phyloP scores from a whole-genome alignment of 2,797 vertebrate species.

The Peromyscus nudipes region DNA sequence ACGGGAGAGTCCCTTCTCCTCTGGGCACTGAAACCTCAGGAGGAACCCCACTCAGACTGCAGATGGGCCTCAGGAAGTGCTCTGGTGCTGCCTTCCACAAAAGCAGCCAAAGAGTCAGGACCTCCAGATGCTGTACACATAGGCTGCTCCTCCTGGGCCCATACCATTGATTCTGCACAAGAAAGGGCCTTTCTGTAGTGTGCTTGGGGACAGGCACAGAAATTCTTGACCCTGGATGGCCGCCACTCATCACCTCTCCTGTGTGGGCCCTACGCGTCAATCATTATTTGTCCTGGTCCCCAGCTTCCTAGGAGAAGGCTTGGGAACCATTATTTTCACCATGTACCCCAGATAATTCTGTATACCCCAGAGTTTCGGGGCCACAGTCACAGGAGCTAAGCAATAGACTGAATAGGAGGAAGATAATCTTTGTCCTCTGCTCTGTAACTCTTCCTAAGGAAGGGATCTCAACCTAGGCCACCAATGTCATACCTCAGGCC shows the following conservation, averaged over 20 bases:
- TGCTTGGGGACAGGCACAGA: not conserved
- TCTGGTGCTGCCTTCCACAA: not conserved
- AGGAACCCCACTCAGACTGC: not conserved
- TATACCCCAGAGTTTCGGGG: not conserved
- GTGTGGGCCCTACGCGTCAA: rapidly evolving
- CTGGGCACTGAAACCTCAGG: not conserved
- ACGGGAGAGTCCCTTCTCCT: constrained; percentile 16
- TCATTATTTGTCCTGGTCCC: not conserved
- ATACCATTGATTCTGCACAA: not conserved
- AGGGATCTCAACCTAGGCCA: not conserved
- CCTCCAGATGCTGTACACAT: not conserved
- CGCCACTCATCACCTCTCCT: not conserved
- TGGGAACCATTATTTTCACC: not conserved
- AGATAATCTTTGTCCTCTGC: not conserved
- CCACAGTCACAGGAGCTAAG: rapidly evolving
- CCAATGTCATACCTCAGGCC: not conserved
- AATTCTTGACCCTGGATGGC: not conserved
- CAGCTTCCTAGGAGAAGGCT: not conserved
- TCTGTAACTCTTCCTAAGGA: not conserved
- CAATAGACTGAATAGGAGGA: rapidly evolving
- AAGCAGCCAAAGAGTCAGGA: not conserved
- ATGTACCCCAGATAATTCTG: not conserved
- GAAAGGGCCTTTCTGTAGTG: not conserved
- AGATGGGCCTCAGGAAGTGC: not conserved
- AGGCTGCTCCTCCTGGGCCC: not conserved